Percentiles rank a stretch among this genome's conserved stretches.
Conservation (phyloP, 2,888 invertebrate species). For the Xanthia icteritia region DNA sequence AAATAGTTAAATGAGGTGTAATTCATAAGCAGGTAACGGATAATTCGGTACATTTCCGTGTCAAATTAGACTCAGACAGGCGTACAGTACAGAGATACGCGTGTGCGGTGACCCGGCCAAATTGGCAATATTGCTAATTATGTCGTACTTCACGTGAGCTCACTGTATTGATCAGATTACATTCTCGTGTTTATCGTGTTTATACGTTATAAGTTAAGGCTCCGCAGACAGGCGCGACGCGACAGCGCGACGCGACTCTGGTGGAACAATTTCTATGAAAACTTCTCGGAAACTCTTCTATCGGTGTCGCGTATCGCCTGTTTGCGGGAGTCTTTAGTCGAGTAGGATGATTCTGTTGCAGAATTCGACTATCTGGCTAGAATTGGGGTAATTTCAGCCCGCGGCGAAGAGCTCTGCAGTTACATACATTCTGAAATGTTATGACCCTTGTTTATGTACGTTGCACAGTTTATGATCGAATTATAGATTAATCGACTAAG, state of each 20-base stretch:
- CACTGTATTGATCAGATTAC: conserved; percentile 65
- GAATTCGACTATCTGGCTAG: conserved; percentile 18
- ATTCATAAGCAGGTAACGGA: conserved; percentile 56
- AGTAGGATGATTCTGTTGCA: conserved; percentile 13
- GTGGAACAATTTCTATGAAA: too few species aligned
- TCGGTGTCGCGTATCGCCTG: too few species aligned
- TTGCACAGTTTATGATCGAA: conserved; percentile 33
- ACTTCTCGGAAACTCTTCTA: too few species aligned
- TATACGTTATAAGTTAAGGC: too few species aligned
- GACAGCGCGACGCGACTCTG: too few species aligned
- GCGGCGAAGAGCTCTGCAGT: conserved; percentile 16
- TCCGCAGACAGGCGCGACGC: too few species aligned
- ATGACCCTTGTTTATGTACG: conserved; percentile 38
- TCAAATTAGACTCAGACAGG: conserved; percentile 71
- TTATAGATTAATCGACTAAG: conserved; percentile 47
- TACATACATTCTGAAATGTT: conserved; percentile 33
- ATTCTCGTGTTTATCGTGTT: conserved; percentile 30
- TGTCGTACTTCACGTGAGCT: conserved; percentile 46
- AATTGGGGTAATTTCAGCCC: conserved; percentile 51
- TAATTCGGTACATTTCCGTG: conserved; percentile 69
- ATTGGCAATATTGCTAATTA: conserved; percentile 70
- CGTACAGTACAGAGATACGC: conserved; percentile 66
- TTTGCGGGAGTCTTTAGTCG: not conserved
- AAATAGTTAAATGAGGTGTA: conserved; percentile 52
- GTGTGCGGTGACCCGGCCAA: conserved; percentile 72